Evolutionary conservation across 2,113 vertebrate genomes (phyloP).

Genomic region (Dipodomys ordii): DNA sequence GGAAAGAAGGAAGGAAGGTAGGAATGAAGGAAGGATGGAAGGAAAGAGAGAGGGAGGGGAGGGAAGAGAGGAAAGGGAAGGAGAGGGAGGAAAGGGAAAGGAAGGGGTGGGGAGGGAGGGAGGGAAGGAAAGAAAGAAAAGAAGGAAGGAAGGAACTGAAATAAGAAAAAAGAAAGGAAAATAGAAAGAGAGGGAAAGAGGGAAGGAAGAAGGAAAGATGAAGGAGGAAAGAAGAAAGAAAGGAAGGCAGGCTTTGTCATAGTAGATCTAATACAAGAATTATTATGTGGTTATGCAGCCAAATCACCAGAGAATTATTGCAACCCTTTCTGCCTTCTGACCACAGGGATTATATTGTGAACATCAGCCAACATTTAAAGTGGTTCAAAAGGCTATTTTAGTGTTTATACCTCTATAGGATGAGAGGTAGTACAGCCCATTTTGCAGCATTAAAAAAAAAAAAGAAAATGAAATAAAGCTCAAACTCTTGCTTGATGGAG

Average conservation of each 20-base stretch:
- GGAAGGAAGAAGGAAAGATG: no score
- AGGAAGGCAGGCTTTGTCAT: fast-evolving
- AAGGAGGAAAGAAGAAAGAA: fast-evolving
- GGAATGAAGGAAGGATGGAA: no score
- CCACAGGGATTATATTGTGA: not conserved
- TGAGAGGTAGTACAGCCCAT: not conserved
- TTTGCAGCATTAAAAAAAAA: conserved; percentile 13
- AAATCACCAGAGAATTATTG: not conserved
- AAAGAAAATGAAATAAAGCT: not conserved
- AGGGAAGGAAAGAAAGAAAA: no score
- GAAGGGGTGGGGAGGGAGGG: no score
- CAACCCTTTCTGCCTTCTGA: not conserved
- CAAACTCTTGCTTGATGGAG: not conserved
- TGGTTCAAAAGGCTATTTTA: not conserved
- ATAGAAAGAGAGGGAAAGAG: no score
- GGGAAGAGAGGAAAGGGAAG: no score
- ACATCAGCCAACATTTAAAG: not conserved
- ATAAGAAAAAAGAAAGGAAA: fast-evolving
- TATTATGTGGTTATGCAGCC: not conserved
- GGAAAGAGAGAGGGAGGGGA: no score
- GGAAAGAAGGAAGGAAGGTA: no score
- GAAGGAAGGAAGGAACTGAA: not conserved
- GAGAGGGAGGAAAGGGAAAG: no score
- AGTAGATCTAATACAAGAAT: not conserved
- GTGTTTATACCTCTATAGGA: conserved; percentile 3